A percentile compares a stretch with the other conserved stretches of the same genome.
These are phyloP conservation scores for Drusus annulatus DNA, from an alignment of 1,140 invertebrate genomes.

Conservation along the genomic window DNA sequence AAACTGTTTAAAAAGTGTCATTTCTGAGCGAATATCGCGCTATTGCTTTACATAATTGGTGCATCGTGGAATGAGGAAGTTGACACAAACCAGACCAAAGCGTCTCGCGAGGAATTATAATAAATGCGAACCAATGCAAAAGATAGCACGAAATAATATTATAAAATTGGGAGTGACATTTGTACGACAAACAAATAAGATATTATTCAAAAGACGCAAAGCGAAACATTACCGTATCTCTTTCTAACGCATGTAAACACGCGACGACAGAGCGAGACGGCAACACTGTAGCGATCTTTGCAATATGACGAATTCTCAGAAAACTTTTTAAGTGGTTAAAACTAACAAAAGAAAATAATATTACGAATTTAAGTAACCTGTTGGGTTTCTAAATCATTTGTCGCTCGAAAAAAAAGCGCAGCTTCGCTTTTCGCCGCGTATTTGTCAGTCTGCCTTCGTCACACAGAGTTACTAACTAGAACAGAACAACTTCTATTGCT, in stretches of 20 bases:
- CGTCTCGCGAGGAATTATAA: neutral
- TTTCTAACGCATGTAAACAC: neutral
- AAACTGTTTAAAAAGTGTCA: conserved; percentile 44
- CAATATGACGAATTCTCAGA: conserved; percentile 34
- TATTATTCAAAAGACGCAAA: conserved; percentile 1
- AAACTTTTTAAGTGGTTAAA: conserved; percentile 38
- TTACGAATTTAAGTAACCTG: conserved; percentile 5
- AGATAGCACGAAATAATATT: neutral
- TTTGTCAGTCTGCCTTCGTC: neutral
- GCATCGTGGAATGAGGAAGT: conserved; percentile 7
- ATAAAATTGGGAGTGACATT: conserved; percentile 44
- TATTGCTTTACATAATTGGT: neutral
- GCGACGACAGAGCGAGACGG: conserved; percentile 1
- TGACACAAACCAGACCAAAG: neutral
- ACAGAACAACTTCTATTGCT: conserved; percentile 19
- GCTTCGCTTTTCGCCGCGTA: conserved; percentile 10
- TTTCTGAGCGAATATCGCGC: neutral
- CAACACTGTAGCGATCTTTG: neutral
- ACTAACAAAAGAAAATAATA: conserved; percentile 23
- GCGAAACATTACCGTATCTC: neutral
- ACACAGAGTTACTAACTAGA: conserved; percentile 34
- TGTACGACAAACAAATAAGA: conserved; percentile 42
- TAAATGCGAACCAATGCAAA: conserved; percentile 16
- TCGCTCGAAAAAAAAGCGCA: neutral
- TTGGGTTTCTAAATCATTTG: conserved; percentile 31